phyloP scores from a whole-genome alignment of 2,797 vertebrate species.

The Xiphorhynchus erythropygius region DNA sequence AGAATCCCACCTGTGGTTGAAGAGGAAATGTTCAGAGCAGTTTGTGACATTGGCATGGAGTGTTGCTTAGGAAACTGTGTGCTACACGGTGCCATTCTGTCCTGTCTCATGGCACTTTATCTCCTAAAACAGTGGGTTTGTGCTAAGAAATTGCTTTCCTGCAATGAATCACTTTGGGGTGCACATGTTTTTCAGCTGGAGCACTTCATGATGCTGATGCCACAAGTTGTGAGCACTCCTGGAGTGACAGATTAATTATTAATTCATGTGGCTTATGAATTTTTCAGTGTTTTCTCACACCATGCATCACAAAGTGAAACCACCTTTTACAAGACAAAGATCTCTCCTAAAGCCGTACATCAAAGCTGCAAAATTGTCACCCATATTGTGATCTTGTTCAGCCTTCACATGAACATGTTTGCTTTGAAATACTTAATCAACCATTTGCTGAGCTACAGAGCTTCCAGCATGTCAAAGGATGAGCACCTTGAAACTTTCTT shows the following conservation, averaged over 20 bases:
- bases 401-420: conserved; percentile 52
- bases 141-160: conserved; percentile 12
- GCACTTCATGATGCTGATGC: not conserved
- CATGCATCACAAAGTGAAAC: conserved; percentile 66
- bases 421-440: conserved; percentile 69
- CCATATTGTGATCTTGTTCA: conserved; percentile 64
- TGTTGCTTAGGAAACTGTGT: not conserved
- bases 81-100: not conserved
- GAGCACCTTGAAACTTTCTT: not conserved
- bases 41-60: rapidly evolving
- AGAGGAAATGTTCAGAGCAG: not conserved
- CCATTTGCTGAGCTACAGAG: conserved; percentile 52
- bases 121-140: conserved; percentile 9
- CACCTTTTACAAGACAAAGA: conserved; percentile 32
- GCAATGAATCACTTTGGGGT: conserved; percentile 21
- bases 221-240: conserved; percentile 47
- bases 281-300: conserved; percentile 76
- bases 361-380: conserved; percentile 63
- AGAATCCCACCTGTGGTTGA: rapidly evolving
- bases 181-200: not conserved
- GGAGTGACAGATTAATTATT: conserved; percentile 82
- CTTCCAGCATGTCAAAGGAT: not conserved
- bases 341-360: conserved; percentile 43
- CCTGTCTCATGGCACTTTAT: not conserved
- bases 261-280: conserved; percentile 77